These are phyloP conservation scores for Pristionchus japonicus DNA, from an alignment of 2,888 invertebrate genomes.

Conservation along the genomic window DNA sequence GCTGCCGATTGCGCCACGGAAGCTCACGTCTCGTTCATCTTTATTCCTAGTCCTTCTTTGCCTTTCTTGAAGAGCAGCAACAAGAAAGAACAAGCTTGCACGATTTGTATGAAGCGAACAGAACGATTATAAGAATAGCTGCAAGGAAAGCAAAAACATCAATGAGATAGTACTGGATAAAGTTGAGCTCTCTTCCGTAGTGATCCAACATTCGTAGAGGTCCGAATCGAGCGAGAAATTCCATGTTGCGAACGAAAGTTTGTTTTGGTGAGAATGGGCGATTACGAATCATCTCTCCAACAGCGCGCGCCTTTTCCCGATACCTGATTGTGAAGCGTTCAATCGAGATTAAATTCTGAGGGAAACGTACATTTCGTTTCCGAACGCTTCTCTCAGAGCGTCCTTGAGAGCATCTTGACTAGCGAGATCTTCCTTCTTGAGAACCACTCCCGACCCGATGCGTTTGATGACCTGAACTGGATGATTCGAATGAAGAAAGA, in stretches of 20 bases:
- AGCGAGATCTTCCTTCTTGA: neutral
- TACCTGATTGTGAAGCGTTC: neutral
- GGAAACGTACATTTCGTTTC: neutral
- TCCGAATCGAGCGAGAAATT: constrained; percentile 36
- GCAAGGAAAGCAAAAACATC: constrained; percentile 2
- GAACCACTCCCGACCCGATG: neutral
- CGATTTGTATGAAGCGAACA: neutral
- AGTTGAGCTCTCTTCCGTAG: neutral
- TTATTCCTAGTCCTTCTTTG: neutral
- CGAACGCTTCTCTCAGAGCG: neutral
- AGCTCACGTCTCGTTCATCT: no score
- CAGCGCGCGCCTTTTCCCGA: neutral
- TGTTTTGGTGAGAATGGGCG: neutral
- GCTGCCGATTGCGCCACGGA: constrained; percentile 79
- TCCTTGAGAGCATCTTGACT: neutral
- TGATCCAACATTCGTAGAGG: constrained; percentile 11
- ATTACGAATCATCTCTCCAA: constrained; percentile 12
- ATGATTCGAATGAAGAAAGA: neutral
- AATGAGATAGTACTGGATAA: constrained; percentile 11
- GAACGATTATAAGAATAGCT: neutral
- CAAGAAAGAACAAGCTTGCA: neutral
- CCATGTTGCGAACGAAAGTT: constrained; percentile 12
- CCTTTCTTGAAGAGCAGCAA: neutral
- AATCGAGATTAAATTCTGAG: no score
- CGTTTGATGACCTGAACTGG: neutral